Evolutionary conservation across 1,140 invertebrate genomes (phyloP).

Genomic region (Polypedilum pembai): DNA sequence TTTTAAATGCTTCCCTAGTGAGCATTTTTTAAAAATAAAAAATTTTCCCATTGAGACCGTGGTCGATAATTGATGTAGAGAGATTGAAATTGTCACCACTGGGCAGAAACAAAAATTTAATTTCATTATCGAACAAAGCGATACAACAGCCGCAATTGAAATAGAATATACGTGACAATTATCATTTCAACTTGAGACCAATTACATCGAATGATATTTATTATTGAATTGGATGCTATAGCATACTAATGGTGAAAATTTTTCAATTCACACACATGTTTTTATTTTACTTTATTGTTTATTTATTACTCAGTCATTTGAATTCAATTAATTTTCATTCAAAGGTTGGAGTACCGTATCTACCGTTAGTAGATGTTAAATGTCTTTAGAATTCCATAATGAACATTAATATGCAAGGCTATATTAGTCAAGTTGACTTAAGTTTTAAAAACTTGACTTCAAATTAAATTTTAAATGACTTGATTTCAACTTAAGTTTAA

Average conservation of each 20-base stretch:
- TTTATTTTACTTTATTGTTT: neutral
- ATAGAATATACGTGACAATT: conserved; percentile 5
- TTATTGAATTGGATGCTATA: neutral
- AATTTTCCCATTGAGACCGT: too few relatives aligned
- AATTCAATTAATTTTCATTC: conserved; percentile 26
- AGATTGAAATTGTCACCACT: neutral
- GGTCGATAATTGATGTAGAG: too few relatives aligned
- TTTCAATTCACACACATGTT: neutral
- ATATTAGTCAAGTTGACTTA: too few relatives aligned
- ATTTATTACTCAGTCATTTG: neutral
- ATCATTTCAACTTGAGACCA: neutral
- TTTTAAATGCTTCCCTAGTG: too few relatives aligned
- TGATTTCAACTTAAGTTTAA: too few relatives aligned
- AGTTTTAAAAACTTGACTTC: too few relatives aligned
- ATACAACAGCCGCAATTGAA: neutral
- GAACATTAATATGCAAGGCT: too few relatives aligned
- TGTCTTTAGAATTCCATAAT: too few relatives aligned
- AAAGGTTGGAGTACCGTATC: too few relatives aligned
- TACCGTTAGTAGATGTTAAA: too few relatives aligned
- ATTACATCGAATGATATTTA: neutral
- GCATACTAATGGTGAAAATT: neutral
- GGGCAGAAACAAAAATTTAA: neutral
- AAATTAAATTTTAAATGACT: too few relatives aligned
- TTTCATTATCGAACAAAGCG: conserved; percentile 7
- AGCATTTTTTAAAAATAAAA: too few relatives aligned